These are phyloP conservation scores for Microctonus brassicae DNA, from an alignment of 2,888 invertebrate genomes.

Conservation along the genomic window DNA sequence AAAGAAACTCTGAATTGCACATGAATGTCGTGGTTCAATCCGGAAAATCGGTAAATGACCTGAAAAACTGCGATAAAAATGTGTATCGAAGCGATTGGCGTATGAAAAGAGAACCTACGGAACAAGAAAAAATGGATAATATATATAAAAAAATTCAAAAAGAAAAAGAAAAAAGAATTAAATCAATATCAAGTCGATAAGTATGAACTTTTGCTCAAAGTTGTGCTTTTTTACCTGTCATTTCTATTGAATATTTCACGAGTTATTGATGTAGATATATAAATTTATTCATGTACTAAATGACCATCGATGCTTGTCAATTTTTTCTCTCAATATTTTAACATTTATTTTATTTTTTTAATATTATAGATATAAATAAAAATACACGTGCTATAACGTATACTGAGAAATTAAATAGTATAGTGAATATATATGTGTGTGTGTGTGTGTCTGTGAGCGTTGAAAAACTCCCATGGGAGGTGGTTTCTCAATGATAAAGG, in stretches of 20 bases:
- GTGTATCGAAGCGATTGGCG: neutral
- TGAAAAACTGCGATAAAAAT: constrained; percentile 20
- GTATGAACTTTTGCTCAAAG: neutral
- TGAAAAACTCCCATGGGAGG: neutral
- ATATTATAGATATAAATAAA: no score
- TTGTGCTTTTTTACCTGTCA: neutral
- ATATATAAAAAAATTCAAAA: neutral
- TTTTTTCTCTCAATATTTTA: neutral
- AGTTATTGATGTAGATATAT: neutral
- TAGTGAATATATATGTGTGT: neutral
- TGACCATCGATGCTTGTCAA: neutral
- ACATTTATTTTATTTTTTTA: neutral
- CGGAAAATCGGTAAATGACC: constrained; percentile 28
- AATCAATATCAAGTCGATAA: neutral
- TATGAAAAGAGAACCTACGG: neutral
- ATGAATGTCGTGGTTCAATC: no score
- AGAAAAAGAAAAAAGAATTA: neutral
- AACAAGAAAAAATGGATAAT: neutral
- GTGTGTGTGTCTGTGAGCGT: no score
- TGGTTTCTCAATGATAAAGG: neutral
- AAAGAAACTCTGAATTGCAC: no score
- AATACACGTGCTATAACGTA: neutral
- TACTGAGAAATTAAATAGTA: neutral
- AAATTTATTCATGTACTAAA: neutral
- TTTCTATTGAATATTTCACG: neutral